Base-by-base conservation (phyloP, 2,888 invertebrate species). In the Atherix ibis region DNA sequence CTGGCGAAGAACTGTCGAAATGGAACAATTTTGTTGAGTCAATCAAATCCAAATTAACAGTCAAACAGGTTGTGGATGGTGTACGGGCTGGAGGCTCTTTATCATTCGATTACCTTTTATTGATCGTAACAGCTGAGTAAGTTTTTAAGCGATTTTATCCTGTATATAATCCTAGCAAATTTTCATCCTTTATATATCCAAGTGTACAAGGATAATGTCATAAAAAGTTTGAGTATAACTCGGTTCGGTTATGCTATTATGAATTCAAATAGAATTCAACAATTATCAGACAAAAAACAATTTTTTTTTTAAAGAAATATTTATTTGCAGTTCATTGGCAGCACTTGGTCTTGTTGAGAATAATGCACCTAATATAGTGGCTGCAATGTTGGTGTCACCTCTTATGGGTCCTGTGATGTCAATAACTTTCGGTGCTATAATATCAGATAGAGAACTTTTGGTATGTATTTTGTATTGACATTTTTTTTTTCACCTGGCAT, bases 351-450 rank as follows among this genome's bases (percentile, higher is more conserved):
- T 87, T 26, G 73, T 82, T 16, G 85, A 85, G 56, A 82, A 82
- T 60, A 84, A 80, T 51, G 74, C 83, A 5, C 80, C 85, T 1
- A 77, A 82, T 47, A 76, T 87, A 42, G 75, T 76, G 15, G 79
- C 78, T 17, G 78, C 78, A 17, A 79, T 79, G 78, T 56, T 79
- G 47, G 77, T 80, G 2, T 79, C 78, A 2, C 79, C 79, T 0
- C 64, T 80, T 9, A 79, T 79, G 79, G 83, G 83, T 2, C 85
- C 85, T 1, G 84, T 85, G 10, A 77, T 85, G 73, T 84, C 83
- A n/a, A 72, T 81, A 43, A 82, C 83, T 34, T 85, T 85, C 53
- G 85, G 84, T 5, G 71, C 76, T 15, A 78, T 82, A 40, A 81
- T 85, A 46, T 70, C 79, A 17, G 83, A 84, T 53, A 61, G 68